Evolutionary conservation across 2,888 invertebrate genomes (phyloP), one percentile per base, ranked within the genome.

Genomic region (Drosophila paracracens): DNA sequence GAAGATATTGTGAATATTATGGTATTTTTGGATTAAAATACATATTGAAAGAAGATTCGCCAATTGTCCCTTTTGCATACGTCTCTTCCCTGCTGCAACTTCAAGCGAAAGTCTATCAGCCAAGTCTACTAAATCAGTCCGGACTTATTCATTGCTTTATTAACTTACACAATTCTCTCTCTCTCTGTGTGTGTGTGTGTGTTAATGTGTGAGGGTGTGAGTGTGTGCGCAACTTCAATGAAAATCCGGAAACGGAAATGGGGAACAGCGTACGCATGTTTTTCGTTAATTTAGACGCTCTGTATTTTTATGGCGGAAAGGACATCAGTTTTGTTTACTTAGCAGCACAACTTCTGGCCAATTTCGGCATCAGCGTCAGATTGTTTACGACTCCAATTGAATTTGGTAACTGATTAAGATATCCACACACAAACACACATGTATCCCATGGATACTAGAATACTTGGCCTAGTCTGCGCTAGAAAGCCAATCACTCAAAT

Each of bases 1-100:
- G 73, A 81, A 79, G 65, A 38, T 76, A 73, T 89, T 85, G 84
- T 85, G 89, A 89, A 84, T 85, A 88, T 73, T 88, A 78, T 72
- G 31, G 43, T 57, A 57, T 82, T 81, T 76, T 82, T 82, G 70
- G 71, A 83, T 73, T 80, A 87, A 72, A 81, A 77, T 56, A 69
- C 38, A 29, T 60, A 70, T 50, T 76, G 53, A 64, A 66, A 36
- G 11, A 50, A 67, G 16, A 35, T 27, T 53, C 33, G 21, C 11
- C 16, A n/a, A 27, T 18, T 21, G n/a, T 13, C n/a, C 21, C 46
- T 25, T n/a, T 4, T 33, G 7, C 6, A 27, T 18, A 43, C 40
- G 4, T 46, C 1, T 21, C 16, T 16, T 2, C 8, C 10, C 21
- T 27, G 21, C 16, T 2, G 11, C 18, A 16, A 27, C 36, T 38